These are phyloP conservation scores for Caloenas nicobarica DNA, from an alignment of 2,113 vertebrate genomes.

Conservation along the genomic window DNA sequence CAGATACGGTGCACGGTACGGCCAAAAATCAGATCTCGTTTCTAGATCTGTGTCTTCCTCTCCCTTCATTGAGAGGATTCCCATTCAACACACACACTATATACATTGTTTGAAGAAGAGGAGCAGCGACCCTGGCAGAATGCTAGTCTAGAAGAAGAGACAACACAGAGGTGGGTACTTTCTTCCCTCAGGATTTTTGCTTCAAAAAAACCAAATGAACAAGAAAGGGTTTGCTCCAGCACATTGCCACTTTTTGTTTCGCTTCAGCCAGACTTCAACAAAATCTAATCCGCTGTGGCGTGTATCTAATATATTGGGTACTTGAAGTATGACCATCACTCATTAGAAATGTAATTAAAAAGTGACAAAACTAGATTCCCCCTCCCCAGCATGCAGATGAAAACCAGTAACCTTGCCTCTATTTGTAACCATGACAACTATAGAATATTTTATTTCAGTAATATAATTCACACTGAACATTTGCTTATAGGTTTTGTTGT, in stretches of 20 bases:
- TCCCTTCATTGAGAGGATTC: neutral
- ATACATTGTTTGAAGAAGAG: neutral
- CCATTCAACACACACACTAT: neutral
- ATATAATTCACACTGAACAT: conserved; percentile 73
- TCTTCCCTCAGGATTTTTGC: conserved; percentile 3
- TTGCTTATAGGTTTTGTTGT: conserved; percentile 72
- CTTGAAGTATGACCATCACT: conserved; percentile 67
- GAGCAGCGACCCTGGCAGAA: neutral
- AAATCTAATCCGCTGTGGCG: conserved; percentile 36
- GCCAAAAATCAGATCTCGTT: neutral
- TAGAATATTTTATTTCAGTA: conserved; percentile 79
- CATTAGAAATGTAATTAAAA: conserved; percentile 77
- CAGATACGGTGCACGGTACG: neutral
- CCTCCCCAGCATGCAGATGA: conserved; percentile 70
- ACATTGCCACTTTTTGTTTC: conserved; percentile 56
- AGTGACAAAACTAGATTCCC: conserved; percentile 72
- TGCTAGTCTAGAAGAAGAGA: neutral
- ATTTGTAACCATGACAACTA: conserved; percentile 83
- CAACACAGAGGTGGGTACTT: conserved; percentile 24
- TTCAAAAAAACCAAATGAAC: neutral
- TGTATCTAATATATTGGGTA: conserved; percentile 27
- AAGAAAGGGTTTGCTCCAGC: conserved; percentile 14
- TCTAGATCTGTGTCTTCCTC: neutral
- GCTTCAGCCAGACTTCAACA: conserved; percentile 50
- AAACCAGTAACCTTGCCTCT: conserved; percentile 81